phyloP scores from a whole-genome alignment of 1,140 invertebrate genomes.

The Drosophila takahashii region DNA sequence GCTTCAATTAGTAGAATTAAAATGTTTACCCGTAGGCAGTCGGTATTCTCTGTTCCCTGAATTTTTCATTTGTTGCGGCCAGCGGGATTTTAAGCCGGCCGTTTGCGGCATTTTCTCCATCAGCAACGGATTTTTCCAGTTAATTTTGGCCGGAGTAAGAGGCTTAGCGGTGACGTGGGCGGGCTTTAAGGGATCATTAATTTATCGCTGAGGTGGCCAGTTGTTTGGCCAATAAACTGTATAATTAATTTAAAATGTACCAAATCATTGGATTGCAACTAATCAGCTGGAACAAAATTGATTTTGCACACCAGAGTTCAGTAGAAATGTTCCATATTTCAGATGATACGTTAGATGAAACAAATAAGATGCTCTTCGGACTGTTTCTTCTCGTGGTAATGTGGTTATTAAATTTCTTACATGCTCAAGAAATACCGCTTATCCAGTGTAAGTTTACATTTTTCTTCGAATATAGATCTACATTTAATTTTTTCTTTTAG shows the following conservation, averaged over 20 bases:
- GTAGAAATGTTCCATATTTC: not conserved
- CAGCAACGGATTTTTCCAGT: constrained; percentile 29
- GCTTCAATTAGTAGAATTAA: constrained; percentile 56
- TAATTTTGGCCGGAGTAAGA: constrained; percentile 50
- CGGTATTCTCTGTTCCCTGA: not conserved
- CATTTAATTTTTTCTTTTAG: not conserved
- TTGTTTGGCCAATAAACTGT: constrained; percentile 16
- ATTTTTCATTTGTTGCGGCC: constrained; percentile 23
- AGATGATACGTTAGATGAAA: not conserved
- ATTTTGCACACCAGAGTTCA: constrained; percentile 2
- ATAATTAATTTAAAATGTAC: not conserved
- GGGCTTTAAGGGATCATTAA: constrained; percentile 22
- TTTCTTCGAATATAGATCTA: not conserved
- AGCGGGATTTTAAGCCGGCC: constrained; percentile 26
- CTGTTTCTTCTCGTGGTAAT: not conserved
- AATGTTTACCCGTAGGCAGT: constrained; percentile 24
- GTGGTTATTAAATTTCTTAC: not conserved
- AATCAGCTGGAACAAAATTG: not conserved
- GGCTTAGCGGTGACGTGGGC: constrained; percentile 44
- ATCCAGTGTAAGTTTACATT: not conserved
- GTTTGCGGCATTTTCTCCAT: constrained; percentile 33
- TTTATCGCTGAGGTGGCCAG: constrained; percentile 13
- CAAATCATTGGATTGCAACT: constrained; percentile 2
- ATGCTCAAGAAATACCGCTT: not conserved
- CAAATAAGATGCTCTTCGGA: no score